These are phyloP conservation scores for Sebastes kiyomatsui DNA, from an alignment of 2,797 vertebrate genomes.

Conservation along the genomic window DNA sequence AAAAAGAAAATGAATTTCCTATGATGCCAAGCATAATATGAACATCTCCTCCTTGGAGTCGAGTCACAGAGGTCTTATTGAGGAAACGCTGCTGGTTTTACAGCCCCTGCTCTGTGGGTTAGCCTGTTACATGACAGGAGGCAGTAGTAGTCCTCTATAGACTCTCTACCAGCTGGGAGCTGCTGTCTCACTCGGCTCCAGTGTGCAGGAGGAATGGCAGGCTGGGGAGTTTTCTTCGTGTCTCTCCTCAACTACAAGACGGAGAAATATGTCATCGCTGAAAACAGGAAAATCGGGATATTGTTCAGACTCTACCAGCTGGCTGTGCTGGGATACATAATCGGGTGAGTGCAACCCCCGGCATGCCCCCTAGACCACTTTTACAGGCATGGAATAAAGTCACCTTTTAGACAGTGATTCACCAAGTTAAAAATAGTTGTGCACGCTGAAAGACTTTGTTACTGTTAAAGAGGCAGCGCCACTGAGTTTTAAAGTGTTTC, in stretches of 20 bases:
- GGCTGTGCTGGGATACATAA: slow-evolving; percentile 89
- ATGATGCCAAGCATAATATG: fast-evolving
- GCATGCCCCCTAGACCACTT: neutral
- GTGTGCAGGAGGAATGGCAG: slow-evolving; percentile 72
- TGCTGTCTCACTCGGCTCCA: slow-evolving; percentile 32
- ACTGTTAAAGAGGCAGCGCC: slow-evolving; percentile 38
- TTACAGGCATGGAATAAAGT: slow-evolving; percentile 2
- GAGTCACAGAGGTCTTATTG: neutral
- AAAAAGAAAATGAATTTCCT: neutral
- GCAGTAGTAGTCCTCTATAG: neutral
- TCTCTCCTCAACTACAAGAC: slow-evolving; percentile 96
- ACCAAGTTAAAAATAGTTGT: slow-evolving; percentile 70
- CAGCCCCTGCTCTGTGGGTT: slow-evolving; percentile 43
- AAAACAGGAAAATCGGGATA: slow-evolving; percentile 93
- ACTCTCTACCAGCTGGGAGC: slow-evolving; percentile 33
- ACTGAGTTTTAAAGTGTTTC: neutral
- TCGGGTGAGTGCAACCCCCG: slow-evolving; percentile 74
- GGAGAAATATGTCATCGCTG: slow-evolving; percentile 93
- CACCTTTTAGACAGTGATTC: slow-evolving; percentile 51
- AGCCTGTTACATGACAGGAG: slow-evolving; percentile 24
- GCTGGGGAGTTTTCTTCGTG: slow-evolving; percentile 81
- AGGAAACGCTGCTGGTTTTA: neutral
- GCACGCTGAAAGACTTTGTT: slow-evolving; percentile 15
- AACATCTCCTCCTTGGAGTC: neutral
- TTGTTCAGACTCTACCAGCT: slow-evolving; percentile 92